Evolutionary conservation across 2,797 vertebrate genomes (phyloP).

Genomic region (Rallus crepitans): DNA sequence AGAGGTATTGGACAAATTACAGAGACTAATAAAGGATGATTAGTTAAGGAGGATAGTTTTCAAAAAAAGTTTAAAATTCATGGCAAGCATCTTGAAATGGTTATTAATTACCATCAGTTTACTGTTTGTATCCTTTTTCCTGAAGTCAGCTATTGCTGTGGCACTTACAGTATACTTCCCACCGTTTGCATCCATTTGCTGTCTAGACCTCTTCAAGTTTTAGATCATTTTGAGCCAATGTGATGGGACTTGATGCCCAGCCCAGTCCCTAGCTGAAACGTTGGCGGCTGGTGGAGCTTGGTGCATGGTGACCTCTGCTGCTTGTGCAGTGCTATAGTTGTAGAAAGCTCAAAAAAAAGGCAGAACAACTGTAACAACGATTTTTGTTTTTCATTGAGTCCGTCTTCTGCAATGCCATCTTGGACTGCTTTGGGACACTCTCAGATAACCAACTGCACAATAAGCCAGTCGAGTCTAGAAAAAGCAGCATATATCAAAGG

Average conservation of each 20-base stretch:
- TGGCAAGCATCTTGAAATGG: slow-evolving; percentile 84
- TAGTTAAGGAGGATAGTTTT: slow-evolving; percentile 61
- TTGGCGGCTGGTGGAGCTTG: slow-evolving; percentile 13
- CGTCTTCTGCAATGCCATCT: neutral
- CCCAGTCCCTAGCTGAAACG: neutral
- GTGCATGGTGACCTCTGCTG: slow-evolving; percentile 72
- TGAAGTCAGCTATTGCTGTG: slow-evolving; percentile 78
- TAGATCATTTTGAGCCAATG: neutral
- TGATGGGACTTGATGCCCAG: neutral
- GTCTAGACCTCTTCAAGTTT: neutral
- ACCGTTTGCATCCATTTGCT: slow-evolving; percentile 52
- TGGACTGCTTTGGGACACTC: neutral
- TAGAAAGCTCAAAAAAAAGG: neutral
- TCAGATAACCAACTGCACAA: neutral
- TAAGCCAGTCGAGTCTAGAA: neutral
- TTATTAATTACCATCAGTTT: slow-evolving; percentile 83
- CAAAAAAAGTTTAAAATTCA: slow-evolving; percentile 72
- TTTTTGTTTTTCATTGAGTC: neutral
- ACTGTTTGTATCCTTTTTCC: slow-evolving; percentile 67
- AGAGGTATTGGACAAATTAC: slow-evolving; percentile 44
- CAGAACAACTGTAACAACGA: neutral
- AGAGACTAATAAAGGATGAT: slow-evolving; percentile 17
- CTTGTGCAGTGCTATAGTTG: neutral
- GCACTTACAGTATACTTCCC: slow-evolving; percentile 58
- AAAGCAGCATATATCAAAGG: neutral